Evolutionary conservation across 1,140 invertebrate species (phyloP), one percentile per base, ranked within the genome.

Genomic region (Zaprionus vittiger): DNA sequence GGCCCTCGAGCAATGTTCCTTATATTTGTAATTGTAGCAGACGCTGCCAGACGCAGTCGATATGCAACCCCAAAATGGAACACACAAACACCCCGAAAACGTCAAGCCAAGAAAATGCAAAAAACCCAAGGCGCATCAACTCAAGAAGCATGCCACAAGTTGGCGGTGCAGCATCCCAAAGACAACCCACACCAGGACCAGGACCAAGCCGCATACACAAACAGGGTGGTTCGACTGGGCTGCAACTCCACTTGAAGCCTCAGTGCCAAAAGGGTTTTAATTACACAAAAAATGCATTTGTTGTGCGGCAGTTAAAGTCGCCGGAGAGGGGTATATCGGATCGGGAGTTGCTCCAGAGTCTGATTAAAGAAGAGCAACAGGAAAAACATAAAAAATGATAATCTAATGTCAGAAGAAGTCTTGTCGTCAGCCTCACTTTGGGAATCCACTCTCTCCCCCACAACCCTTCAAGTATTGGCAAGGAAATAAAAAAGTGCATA

Each of bases 401-500:
- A 47, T 47, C 41, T 47, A 47, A 47, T 47, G n/a, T 47, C 2
- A 38, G 37, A 9, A 61, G 38, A 59, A 37, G 41, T 47, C 41
- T 47, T 47, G 14, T 15, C 34, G 12, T 37, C 34, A 4, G 3
- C 11, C 34, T 12, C 34, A 12, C 37, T 38, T 38, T 38, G 4
- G 1, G 26, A 26, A 26, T 26, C 6, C 15, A n/a, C 1, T 17
- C 15, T 44, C n/a, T 9, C n/a, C n/a, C 7, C 17, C 41, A n/a
- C n/a, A 47, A 17, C 9, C 2, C 17, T 20, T 41, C 38, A 41
- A 41, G 78, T 83, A 79, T 85, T 2, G n/a, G 81, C 85, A 90
- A 90, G 79, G 74, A 90, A 85, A 82, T 78, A 77, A 82, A 89
- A 87, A 90, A 90, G 85, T 90, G 85, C 85, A 90, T 90, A 90